Conservation (phyloP, 1,140 invertebrate species). For the Calliphora vicina region DNA sequence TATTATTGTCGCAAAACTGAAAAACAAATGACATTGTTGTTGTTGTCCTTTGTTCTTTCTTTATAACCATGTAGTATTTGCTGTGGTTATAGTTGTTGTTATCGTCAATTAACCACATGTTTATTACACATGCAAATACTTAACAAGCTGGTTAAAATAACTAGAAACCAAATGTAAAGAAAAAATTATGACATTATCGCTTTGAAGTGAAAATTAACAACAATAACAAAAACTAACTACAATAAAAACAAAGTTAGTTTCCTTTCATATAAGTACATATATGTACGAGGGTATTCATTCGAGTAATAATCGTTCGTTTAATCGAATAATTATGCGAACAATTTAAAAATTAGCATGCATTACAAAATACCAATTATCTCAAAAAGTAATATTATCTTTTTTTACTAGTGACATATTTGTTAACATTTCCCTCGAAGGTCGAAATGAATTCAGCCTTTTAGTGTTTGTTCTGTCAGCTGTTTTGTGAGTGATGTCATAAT, state of each 20-base stretch:
- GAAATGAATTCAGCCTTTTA: too few relatives aligned
- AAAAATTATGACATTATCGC: slow-evolving; percentile 34
- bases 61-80: neutral
- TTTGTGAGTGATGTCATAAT: too few relatives aligned
- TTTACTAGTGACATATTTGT: too few relatives aligned
- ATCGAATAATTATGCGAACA: too few relatives aligned
- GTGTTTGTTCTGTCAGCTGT: too few relatives aligned
- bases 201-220: neutral
- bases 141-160: slow-evolving; percentile 8
- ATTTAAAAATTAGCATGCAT: too few relatives aligned
- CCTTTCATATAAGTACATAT: too few relatives aligned
- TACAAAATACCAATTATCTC: too few relatives aligned
- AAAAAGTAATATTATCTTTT: too few relatives aligned
- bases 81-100: slow-evolving; percentile 14
- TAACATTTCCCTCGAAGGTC: too few relatives aligned
- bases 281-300: too few relatives aligned
- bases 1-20: slow-evolving; percentile 3
- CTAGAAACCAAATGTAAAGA: neutral
- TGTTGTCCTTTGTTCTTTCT: neutral
- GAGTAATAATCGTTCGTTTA: too few relatives aligned
- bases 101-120: slow-evolving; percentile 14
- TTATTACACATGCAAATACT: slow-evolving; percentile 17
- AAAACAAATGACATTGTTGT: neutral
- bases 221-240: neutral
- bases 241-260: neutral